These are phyloP conservation scores for Hololepta plana DNA, from an alignment of 2,888 invertebrate species.

Conservation along the genomic window DNA sequence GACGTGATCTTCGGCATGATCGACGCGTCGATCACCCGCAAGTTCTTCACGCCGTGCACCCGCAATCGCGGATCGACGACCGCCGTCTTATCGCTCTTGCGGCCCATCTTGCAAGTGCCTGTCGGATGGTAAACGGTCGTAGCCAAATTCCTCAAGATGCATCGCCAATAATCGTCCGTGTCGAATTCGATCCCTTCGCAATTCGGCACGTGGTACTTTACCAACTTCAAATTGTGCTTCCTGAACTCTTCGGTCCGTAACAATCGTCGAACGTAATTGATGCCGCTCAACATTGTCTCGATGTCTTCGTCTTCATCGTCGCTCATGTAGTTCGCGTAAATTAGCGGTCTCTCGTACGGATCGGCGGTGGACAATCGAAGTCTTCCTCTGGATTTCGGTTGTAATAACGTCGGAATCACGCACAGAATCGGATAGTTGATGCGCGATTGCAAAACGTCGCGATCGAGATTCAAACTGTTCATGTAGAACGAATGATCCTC, in stretches of 20 bases:
- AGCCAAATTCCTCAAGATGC: constrained; percentile 18
- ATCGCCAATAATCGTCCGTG: constrained; percentile 34
- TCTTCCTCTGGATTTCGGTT: constrained; percentile 32
- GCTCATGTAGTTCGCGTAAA: constrained; percentile 42
- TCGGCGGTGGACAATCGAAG: constrained; percentile 33
- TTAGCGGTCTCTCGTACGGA: constrained; percentile 36
- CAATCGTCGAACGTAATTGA: constrained; percentile 25
- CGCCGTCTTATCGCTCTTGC: constrained; percentile 1
- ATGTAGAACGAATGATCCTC: too few species aligned
- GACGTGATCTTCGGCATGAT: constrained; percentile 57
- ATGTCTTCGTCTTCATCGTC: constrained; percentile 30
- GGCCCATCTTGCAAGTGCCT: constrained; percentile 43
- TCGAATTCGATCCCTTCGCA: constrained; percentile 18
- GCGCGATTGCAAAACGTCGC: too few species aligned
- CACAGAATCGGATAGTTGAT: too few species aligned
- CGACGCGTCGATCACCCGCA: constrained; percentile 63
- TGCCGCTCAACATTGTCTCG: constrained; percentile 29
- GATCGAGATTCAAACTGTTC: too few species aligned
- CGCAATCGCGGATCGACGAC: constrained; percentile 49
- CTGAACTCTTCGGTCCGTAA: constrained; percentile 25
- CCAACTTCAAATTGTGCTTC: constrained; percentile 23
- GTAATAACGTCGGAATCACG: neutral
- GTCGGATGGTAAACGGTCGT: constrained; percentile 11
- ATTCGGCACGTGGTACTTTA: constrained; percentile 18
- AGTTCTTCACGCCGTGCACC: constrained; percentile 44